Evolutionary conservation across 2,797 vertebrate genomes (phyloP).

Genomic region (Cuniculus paca): DNA sequence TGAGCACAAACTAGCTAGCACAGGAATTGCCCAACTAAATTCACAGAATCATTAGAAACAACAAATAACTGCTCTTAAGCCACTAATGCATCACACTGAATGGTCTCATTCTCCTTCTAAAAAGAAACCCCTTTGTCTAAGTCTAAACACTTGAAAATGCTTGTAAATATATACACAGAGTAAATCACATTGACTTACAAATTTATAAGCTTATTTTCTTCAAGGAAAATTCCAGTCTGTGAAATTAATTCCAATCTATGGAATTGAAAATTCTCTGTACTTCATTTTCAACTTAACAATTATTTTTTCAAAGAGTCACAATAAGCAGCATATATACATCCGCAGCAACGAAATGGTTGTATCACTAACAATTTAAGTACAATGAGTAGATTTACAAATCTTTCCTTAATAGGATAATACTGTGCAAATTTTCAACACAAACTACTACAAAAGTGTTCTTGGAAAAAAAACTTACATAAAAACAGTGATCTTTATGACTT

Average conservation of each 20-base stretch:
- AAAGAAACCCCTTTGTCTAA: conserved; percentile 53
- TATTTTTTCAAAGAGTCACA: conserved; percentile 33
- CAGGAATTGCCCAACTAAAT: neutral
- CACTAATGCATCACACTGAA: neutral
- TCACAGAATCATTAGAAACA: neutral
- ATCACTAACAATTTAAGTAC: conserved; percentile 44
- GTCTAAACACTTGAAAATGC: neutral
- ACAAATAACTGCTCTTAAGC: neutral
- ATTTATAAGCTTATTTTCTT: neutral
- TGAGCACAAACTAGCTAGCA: neutral
- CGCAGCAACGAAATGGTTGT: neutral
- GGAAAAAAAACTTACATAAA: neutral
- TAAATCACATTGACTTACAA: conserved; percentile 29
- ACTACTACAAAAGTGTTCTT: neutral
- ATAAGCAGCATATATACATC: neutral
- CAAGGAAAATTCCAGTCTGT: neutral
- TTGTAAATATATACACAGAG: conserved; percentile 18
- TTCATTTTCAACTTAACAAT: conserved; percentile 11
- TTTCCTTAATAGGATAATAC: conserved; percentile 1
- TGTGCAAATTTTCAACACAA: conserved; percentile 49
- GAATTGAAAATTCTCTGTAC: conserved; percentile 25
- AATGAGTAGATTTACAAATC: conserved; percentile 37
- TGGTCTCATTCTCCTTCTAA: neutral
- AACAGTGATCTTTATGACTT: conserved; percentile 9
- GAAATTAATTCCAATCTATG: too few species aligned